Evolutionary conservation across 2,113 vertebrate genomes (phyloP).

Genomic region (Ia io): DNA sequence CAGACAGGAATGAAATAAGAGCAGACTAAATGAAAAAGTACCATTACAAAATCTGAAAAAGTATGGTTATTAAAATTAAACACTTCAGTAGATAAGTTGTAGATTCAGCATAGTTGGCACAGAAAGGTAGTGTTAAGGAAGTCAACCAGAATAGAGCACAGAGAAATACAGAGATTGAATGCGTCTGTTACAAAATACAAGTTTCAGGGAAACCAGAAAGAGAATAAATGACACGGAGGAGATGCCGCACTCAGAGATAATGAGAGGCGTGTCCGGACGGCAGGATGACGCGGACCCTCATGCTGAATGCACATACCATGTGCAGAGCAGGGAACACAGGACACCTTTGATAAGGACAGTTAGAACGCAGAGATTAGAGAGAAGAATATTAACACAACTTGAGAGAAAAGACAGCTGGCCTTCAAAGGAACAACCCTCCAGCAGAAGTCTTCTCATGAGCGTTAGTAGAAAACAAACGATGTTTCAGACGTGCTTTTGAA

Average conservation of each 20-base stretch:
- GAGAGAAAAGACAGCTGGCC: neutral
- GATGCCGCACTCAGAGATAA: neutral
- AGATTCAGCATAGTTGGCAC: neutral
- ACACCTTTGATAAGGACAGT: neutral
- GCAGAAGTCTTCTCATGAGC: neutral
- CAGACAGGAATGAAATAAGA: neutral
- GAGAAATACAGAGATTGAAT: neutral
- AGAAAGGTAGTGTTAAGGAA: neutral
- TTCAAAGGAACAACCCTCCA: neutral
- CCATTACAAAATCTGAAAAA: neutral
- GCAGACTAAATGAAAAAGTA: neutral
- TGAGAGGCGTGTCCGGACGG: neutral
- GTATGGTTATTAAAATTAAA: neutral
- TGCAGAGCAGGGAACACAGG: neutral
- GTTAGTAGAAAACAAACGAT: neutral
- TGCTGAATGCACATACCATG: neutral
- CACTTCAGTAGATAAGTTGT: neutral
- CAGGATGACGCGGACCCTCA: neutral
- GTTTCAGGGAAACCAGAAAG: neutral
- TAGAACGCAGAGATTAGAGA: neutral
- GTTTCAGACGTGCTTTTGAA: neutral
- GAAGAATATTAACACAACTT: neutral
- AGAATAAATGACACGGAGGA: neutral
- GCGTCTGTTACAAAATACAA: neutral
- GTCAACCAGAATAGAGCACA: neutral